Evolutionary conservation across 92 coral and sea anemone species (phyloP), one percentile per base, ranked within the genome.

Genomic region (Phymanthus crucifer): DNA sequence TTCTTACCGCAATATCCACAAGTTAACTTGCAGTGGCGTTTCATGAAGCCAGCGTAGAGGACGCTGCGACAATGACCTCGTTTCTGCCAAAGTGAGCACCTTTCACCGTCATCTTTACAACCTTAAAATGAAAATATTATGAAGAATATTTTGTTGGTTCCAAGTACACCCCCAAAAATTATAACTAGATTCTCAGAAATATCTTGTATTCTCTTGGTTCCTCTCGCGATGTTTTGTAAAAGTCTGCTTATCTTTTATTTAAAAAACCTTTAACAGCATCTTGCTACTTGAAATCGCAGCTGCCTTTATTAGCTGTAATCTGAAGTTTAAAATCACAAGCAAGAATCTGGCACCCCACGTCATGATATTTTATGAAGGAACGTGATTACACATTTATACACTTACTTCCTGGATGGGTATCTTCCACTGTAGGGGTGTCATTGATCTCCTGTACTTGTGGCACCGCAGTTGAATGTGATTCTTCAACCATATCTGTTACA

Each of bases 1-100:
- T 0, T 29, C 80, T 68, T 78, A 92, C 97, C 92, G 34, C 97
- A 92, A 72, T 92, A 92, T 71, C 97, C 97, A 84, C 97, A 92
- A 29, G 97, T 87, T 65, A 71, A 64, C 79, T 92, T 92, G 75
- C 97, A 92, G 73, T 90, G 92, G 31, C 82, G 83, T 80, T 75
- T 92, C 97, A 92, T 92, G 32, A 90, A 92, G 69, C 80, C 94
- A 70, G 90, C 80, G 79, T 87, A 92, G 19, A 88, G 85, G 14
- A 85, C 77, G 48, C 89, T 89, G 21, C 45, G 78, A 69, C 97
- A 92, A 68, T 90, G 83, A 1, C 94, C 92, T 54, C 85, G 88
- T 32, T 79, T 74, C 48, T 85, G 94, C 97, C 97, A 92, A 56
- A 90, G 45, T 35, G 80, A 70, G 56, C 97, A 92, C 38, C 87